phyloP scores from a whole-genome alignment of 2,888 invertebrate species.

The Brenthis daphne region DNA sequence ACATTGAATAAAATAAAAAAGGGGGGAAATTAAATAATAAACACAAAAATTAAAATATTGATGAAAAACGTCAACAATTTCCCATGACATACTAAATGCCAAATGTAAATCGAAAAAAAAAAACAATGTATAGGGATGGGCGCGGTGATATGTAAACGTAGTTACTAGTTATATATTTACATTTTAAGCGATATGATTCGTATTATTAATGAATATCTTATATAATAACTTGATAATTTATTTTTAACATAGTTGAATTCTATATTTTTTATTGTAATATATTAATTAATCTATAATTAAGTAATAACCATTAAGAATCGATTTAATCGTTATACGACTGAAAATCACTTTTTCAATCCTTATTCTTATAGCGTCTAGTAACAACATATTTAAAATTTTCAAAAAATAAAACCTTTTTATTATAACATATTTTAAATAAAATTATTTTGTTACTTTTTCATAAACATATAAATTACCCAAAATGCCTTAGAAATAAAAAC shows the following conservation, averaged over 20 bases:
- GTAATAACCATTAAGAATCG: background rate
- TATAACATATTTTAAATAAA: background rate
- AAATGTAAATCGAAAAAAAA: slow-evolving; percentile 3
- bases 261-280: too few relatives aligned
- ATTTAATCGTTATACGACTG: background rate
- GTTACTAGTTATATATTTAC: background rate
- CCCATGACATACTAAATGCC: slow-evolving; percentile 24
- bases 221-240: background rate
- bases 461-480: background rate
- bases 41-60: slow-evolving; percentile 50
- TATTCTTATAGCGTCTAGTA: background rate
- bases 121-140: slow-evolving; percentile 4
- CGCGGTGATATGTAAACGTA: background rate
- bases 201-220: too few relatives aligned
- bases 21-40: slow-evolving; percentile 55
- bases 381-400: background rate
- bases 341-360: background rate
- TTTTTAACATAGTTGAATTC: background rate
- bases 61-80: slow-evolving; percentile 51
- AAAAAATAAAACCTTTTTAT: background rate
- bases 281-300: too few relatives aligned
- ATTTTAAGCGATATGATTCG: too few relatives aligned
- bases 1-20: slow-evolving; percentile 51
- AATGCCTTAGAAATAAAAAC: background rate
- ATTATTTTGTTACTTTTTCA: background rate